These are phyloP conservation scores for Thaumatotibia leucotreta DNA, from an alignment of 1,140 invertebrate genomes.

Conservation along the genomic window DNA sequence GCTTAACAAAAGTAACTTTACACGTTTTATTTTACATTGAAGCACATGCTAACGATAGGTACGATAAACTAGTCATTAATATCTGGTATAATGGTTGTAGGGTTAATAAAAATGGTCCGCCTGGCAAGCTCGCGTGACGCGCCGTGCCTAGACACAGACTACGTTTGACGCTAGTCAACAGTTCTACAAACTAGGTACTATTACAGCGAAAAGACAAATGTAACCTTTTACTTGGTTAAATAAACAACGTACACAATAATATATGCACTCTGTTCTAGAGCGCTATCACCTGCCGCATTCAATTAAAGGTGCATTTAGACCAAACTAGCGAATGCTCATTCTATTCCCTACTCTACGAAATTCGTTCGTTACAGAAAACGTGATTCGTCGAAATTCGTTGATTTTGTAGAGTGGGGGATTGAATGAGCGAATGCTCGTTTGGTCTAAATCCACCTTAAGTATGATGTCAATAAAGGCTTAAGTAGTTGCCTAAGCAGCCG, in stretches of 20 bases:
- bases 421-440: too few species aligned
- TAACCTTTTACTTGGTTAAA: not conserved
- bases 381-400: too few species aligned
- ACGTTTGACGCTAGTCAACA: not conserved
- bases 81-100: not conserved
- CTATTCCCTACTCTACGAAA: too few species aligned
- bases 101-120: not conserved
- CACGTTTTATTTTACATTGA: not conserved
- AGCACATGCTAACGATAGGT: not conserved
- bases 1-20: not conserved
- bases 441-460: too few species aligned
- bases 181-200: not conserved
- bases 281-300: not conserved
- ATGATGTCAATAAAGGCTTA: not conserved
- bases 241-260: not conserved
- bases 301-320: too few species aligned
- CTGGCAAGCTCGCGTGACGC: not conserved
- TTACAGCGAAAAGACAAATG: not conserved
- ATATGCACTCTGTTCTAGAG: not conserved
- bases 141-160: not conserved
- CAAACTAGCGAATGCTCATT: too few species aligned
- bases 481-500: not conserved
- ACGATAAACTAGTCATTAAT: not conserved
- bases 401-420: too few species aligned
- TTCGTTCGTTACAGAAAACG: too few species aligned